Conservation (phyloP, 2,797 vertebrate genomes). For the Phoxinus dragarum region DNA sequence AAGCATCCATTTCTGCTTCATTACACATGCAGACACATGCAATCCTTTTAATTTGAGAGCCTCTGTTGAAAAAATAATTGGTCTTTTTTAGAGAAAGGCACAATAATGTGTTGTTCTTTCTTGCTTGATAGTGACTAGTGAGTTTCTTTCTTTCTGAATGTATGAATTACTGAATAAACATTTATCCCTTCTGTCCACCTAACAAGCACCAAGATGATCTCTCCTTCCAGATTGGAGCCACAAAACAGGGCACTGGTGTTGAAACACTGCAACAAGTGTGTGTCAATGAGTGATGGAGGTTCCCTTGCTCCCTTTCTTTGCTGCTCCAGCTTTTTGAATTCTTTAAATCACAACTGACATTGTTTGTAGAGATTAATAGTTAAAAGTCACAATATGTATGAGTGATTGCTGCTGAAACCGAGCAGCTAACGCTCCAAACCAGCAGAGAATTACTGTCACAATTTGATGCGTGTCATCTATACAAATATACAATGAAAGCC, state of each 20-base stretch:
- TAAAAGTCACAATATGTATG: constrained; percentile 15
- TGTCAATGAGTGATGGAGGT: constrained; percentile 21
- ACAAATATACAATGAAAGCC: constrained; percentile 35
- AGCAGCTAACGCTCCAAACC: constrained; percentile 19
- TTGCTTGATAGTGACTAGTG: not conserved
- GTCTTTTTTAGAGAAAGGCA: not conserved
- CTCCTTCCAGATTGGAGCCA: not conserved
- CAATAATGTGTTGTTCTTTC: not conserved
- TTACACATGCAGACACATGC: not conserved
- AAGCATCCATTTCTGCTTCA: not conserved
- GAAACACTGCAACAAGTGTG: not conserved
- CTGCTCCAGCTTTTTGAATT: constrained; percentile 20
- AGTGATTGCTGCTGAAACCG: constrained; percentile 18
- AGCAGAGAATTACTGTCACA: constrained; percentile 38
- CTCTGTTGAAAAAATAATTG: not conserved
- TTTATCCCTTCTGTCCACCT: not conserved
- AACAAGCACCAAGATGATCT: not conserved
- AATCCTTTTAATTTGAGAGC: not conserved
- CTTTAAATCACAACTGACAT: constrained; percentile 44
- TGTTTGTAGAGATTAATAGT: constrained; percentile 48
- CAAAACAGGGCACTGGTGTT: constrained; percentile 11
- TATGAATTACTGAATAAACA: not conserved
- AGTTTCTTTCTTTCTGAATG: not conserved
- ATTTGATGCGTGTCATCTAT: constrained; percentile 29
- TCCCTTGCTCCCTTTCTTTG: not conserved